phyloP scores from a whole-genome alignment of 2,888 invertebrate species.

The Pachliopta kotzebuea region DNA sequence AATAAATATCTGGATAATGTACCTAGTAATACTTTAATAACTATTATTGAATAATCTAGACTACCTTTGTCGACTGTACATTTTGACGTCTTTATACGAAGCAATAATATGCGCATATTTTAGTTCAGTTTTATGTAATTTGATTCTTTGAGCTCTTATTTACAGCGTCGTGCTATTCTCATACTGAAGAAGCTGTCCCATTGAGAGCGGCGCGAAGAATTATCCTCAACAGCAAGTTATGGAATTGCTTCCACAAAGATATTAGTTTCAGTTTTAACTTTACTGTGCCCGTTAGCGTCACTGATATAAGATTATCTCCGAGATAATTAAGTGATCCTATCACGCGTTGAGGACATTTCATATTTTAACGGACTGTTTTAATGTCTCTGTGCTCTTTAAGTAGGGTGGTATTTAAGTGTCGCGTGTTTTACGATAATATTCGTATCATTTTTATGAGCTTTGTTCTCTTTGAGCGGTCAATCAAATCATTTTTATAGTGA shows the following conservation, averaged over 20 bases:
- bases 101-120: constrained; percentile 76
- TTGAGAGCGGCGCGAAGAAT: constrained; percentile 49
- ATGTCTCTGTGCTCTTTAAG: constrained; percentile 8
- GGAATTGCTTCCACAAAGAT: constrained; percentile 51
- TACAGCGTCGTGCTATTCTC: constrained; percentile 63
- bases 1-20: too few relatives aligned
- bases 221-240: constrained; percentile 53
- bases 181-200: constrained; percentile 67
- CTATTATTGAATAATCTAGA: neutral
- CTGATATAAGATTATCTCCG: constrained; percentile 32
- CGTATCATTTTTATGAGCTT: constrained; percentile 24
- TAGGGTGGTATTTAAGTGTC: constrained; percentile 20
- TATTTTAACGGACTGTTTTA: constrained; percentile 30
- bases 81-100: constrained; percentile 73
- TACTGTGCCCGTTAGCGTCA: constrained; percentile 36
- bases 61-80: constrained; percentile 43
- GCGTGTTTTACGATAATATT: constrained; percentile 33
- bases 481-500: neutral
- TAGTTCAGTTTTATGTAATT: constrained; percentile 66
- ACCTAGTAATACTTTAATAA: too few relatives aligned
- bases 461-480: neutral
- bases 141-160: constrained; percentile 60
- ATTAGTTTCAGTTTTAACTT: constrained; percentile 41
- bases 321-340: constrained; percentile 38
- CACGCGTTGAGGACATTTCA: constrained; percentile 23